Percentiles rank a stretch among this genome's conserved stretches.
phyloP scores from a whole-genome alignment of 2,113 vertebrate species.

The Odobenus rosmarus region DNA sequence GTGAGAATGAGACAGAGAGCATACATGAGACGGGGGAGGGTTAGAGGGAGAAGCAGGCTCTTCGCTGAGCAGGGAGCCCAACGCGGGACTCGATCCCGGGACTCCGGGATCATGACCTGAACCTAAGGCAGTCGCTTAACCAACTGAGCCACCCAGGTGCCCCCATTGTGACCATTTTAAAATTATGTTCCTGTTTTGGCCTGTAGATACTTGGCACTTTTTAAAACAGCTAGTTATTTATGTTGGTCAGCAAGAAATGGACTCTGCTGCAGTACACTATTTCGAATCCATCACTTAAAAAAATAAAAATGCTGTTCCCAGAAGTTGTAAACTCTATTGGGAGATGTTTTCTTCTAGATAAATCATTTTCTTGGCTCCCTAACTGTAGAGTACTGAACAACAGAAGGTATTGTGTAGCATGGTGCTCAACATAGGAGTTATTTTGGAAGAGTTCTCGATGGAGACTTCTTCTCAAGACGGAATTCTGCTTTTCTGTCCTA shows the following conservation, averaged over 20 bases:
- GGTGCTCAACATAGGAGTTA: neutral
- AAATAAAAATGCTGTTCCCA: neutral
- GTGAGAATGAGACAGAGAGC: no score
- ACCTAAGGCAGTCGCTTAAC: no score
- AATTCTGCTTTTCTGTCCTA: neutral
- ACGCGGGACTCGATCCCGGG: no score
- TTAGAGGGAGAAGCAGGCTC: no score
- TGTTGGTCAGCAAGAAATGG: neutral
- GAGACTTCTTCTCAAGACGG: neutral
- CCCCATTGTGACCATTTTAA: neutral
- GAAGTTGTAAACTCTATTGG: neutral
- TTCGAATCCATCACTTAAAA: neutral
- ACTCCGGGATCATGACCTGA: no score
- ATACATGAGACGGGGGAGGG: no score
- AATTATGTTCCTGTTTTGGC: neutral
- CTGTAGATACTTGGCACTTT: neutral
- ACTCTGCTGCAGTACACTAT: neutral
- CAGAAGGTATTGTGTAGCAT: neutral
- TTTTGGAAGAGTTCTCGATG: neutral
- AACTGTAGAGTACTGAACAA: neutral
- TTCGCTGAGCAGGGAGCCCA: no score
- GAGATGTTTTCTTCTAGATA: neutral
- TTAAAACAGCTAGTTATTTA: neutral
- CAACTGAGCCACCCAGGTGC: no score
- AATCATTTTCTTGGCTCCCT: neutral